A percentile compares a stretch with the other conserved stretches of the same genome.
Conservation (phyloP, 2,797 vertebrate species). For the Schizopygopsis malacanthus region DNA sequence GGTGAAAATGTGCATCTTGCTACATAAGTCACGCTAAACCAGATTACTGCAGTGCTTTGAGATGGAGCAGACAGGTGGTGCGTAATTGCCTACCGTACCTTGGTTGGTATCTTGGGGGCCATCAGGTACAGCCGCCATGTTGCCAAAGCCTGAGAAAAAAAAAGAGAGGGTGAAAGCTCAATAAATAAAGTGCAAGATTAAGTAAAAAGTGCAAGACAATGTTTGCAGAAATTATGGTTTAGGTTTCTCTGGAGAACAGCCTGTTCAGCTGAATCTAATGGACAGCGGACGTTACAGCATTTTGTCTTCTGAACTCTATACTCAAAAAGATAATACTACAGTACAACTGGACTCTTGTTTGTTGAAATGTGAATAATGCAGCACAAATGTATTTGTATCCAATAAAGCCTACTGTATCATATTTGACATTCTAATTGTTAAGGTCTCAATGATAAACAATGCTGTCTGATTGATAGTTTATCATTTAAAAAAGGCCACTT, state of each 20-base stretch:
- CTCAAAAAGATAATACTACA: background rate
- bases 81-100: conserved; percentile 74
- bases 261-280: background rate
- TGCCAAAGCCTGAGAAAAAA: conserved; percentile 81
- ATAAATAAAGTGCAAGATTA: conserved; percentile 34
- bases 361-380: background rate
- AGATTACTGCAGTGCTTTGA: conserved; percentile 41
- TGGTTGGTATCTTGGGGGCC: conserved; percentile 87
- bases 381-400: background rate
- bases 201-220: background rate
- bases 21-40: background rate
- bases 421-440: background rate
- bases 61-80: conserved; percentile 15
- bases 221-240: background rate
- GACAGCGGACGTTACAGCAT: background rate
- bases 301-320: background rate
- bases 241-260: background rate
- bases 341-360: background rate
- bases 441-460: background rate
- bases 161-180: conserved; percentile 31
- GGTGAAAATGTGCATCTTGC: conserved; percentile 40
- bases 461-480: background rate
- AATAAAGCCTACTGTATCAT: background rate
- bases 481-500: background rate
- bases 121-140: conserved; percentile 92